Conservation (phyloP, 2,888 invertebrate species). For the Zelleria hepariella region DNA sequence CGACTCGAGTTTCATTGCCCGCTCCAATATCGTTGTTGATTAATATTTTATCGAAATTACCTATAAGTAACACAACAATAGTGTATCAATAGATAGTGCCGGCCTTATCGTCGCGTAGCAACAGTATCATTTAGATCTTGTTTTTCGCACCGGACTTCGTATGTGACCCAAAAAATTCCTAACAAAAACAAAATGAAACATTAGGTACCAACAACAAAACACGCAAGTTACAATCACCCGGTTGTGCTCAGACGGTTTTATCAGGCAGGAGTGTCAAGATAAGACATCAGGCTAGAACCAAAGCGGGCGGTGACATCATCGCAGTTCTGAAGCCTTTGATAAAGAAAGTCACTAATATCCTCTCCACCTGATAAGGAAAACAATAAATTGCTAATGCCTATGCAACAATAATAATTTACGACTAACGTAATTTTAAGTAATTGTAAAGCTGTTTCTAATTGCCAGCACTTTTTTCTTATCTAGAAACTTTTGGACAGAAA, state of each 20-base stretch:
- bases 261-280: conserved; percentile 63
- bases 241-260: conserved; percentile 44
- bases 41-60: background rate
- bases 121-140: background rate
- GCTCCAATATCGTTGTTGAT: background rate
- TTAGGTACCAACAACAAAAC: conserved; percentile 12
- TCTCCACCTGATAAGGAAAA: conserved; percentile 45
- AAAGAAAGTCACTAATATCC: conserved; percentile 60
- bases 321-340: conserved; percentile 37
- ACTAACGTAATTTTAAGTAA: background rate
- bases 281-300: conserved; percentile 31
- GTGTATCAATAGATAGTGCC: too few species aligned
- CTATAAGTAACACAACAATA: too few species aligned
- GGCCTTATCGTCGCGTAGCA: background rate
- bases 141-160: background rate
- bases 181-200: conserved; percentile 9
- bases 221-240: conserved; percentile 17
- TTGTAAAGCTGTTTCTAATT: background rate
- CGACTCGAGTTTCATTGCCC: background rate
- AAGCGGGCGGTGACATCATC: conserved; percentile 60
- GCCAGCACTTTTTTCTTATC: background rate
- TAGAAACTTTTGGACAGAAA: background rate
- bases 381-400: conserved; percentile 35
- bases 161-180: background rate
- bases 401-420: background rate